Conservation (phyloP, 2,113 vertebrate species). For the Vireo altiloquus region DNA sequence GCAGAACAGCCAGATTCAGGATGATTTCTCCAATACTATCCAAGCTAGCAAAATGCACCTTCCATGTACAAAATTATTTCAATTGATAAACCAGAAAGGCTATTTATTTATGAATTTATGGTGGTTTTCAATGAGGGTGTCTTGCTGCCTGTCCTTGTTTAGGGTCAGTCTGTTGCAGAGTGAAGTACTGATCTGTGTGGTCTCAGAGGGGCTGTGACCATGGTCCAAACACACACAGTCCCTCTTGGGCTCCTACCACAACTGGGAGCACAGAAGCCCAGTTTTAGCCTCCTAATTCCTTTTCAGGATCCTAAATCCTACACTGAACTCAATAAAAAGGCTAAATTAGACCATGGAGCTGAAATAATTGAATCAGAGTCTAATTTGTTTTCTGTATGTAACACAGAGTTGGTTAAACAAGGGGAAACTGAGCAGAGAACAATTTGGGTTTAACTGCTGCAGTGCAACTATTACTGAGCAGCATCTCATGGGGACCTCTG, state of each 20-base stretch:
- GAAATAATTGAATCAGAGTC: neutral
- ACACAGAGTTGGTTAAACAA: neutral
- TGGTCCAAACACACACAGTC: neutral
- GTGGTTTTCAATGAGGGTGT: neutral
- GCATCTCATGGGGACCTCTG: neutral
- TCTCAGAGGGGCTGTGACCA: neutral
- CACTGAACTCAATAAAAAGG: neutral
- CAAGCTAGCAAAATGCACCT: neutral
- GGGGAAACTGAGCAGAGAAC: neutral
- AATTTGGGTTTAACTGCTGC: neutral
- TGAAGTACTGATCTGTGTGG: neutral
- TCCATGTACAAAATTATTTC: neutral
- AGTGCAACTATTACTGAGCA: neutral
- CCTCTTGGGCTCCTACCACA: neutral
- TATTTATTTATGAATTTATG: neutral
- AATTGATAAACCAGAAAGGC: neutral
- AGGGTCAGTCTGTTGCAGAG: neutral
- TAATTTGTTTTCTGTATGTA: neutral
- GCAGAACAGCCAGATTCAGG: neutral
- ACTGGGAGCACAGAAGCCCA: neutral
- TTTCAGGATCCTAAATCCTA: neutral
- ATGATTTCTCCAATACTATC: neutral
- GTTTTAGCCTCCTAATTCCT: neutral
- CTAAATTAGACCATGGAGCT: fast-evolving
- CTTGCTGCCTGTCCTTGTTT: neutral